These are phyloP conservation scores for Zophobas morio DNA, from an alignment of 1,140 invertebrate species.

Conservation along the genomic window DNA sequence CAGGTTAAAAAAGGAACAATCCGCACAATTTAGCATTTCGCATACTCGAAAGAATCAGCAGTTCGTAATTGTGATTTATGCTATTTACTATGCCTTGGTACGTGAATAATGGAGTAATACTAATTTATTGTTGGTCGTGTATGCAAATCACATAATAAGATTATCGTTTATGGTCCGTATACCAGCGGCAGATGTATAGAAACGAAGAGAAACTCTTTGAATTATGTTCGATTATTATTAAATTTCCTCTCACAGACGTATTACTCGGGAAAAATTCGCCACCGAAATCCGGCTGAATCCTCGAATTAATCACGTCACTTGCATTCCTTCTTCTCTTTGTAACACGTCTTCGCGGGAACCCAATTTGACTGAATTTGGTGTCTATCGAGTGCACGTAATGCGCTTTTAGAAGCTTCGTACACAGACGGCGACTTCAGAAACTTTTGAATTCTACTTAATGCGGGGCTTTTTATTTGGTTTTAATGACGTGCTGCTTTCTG, in stretches of 20 bases:
- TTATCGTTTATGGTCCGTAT: constrained; percentile 56
- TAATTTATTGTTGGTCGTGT: constrained; percentile 61
- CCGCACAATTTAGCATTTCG: constrained; percentile 40
- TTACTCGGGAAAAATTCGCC: constrained; percentile 26
- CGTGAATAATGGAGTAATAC: constrained; percentile 58
- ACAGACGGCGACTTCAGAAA: background rate
- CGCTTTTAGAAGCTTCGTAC: background rate
- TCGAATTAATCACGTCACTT: constrained; percentile 35
- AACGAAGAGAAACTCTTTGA: constrained; percentile 50
- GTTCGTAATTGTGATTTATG: constrained; percentile 59
- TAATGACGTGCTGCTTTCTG: background rate
- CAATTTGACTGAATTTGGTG: constrained; percentile 2
- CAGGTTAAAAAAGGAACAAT: constrained; percentile 16
- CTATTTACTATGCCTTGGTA: constrained; percentile 53
- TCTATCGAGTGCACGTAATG: constrained; percentile 6
- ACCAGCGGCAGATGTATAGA: constrained; percentile 53
- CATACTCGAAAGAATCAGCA: constrained; percentile 48
- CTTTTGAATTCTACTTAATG: too few species aligned
- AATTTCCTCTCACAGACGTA: constrained; percentile 19
- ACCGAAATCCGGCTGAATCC: constrained; percentile 31
- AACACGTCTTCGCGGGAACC: constrained; percentile 7
- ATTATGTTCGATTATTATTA: constrained; percentile 50
- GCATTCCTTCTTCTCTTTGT: constrained; percentile 16
- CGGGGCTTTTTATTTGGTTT: too few species aligned
- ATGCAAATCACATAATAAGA: constrained; percentile 63